Evolutionary conservation across 2,888 invertebrate genomes (phyloP), one percentile per base, ranked within the genome.

Genomic region (Abrostola triplasia): DNA sequence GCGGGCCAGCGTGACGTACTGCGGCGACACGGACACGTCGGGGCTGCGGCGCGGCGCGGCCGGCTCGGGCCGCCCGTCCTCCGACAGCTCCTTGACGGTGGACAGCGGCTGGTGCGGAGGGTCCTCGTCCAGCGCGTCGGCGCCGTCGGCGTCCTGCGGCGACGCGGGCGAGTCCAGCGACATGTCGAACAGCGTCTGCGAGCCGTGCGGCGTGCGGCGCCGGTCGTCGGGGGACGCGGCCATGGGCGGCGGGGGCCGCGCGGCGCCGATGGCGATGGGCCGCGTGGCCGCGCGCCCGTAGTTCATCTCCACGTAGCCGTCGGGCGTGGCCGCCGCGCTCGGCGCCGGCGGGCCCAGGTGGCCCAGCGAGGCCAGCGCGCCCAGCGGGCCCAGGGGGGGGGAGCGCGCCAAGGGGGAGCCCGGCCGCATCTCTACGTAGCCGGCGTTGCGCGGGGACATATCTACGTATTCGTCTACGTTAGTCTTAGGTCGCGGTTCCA

Each of bases 151-250:
- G 70, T 95, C 96, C 35, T 95, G 92, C 0, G 96, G 96, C 4
- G 96, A 96, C 12, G 95, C 95, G 0, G 96, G 96, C 73, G 96
- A 96, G 84, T 96, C 96, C 50, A 96, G 87, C 66, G 96, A 96
- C 79, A 97, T 95, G 0, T 97, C 96, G 86, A 97, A 97, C 66
- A 97, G 95, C 0, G 96, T 96, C 61, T 95, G 95, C 6, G 96
- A 96, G 51, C 96, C 96, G 1, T 95, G 95, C 0, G 95, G 95
- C 0, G 96, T 95, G 4, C 92, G 49, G 59, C 76, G 89, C 79
- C 9, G 91, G 90, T 67, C 90, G 84, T 67, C 91, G 64, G 87
- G 81, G 35, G 80, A 84, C 41, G 80, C 70, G 61, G 76, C 80
- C 9, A 66, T 81, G 36, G 77, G 81, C 11, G 81, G 82, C 10